Conservation (phyloP, 2,888 invertebrate species). For the Ectemnius lituratus region DNA sequence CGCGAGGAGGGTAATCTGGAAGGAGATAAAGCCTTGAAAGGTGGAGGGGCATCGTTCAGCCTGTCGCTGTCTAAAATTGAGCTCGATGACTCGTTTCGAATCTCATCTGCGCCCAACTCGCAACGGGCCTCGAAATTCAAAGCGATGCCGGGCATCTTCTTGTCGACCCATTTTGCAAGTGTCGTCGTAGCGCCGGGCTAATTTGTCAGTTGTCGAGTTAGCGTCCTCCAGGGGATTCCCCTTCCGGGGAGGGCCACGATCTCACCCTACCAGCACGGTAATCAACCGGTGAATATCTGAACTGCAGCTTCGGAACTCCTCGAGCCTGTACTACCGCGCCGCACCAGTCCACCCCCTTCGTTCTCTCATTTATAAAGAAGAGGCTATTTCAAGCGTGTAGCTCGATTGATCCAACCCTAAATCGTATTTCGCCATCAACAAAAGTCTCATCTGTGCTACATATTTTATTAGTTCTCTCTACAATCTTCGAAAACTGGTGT, state of each 20-base stretch:
- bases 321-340: conserved; percentile 39
- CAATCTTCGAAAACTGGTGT: background rate
- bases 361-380: conserved; percentile 76
- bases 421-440: conserved; percentile 13
- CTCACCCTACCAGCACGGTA: conserved; percentile 69
- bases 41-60: conserved; percentile 41
- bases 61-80: conserved; percentile 51
- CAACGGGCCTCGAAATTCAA: conserved; percentile 59
- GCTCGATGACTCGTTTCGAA: conserved; percentile 46
- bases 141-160: conserved; percentile 65
- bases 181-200: conserved; percentile 77
- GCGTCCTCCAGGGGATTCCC: conserved; percentile 74
- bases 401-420: conserved; percentile 72
- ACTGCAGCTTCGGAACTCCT: conserved; percentile 68
- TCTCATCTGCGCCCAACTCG: conserved; percentile 40
- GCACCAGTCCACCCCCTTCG: conserved; percentile 49
- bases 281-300: conserved; percentile 78
- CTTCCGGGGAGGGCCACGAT: conserved; percentile 46
- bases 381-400: conserved; percentile 59
- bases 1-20: conserved; percentile 26
- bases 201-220: conserved; percentile 79
- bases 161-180: conserved; percentile 78
- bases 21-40: conserved; percentile 43
- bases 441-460: too few relatives aligned
- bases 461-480: conserved; percentile 22